Conservation (phyloP, 1,140 invertebrate species). For the Liolophura sinensis region DNA sequence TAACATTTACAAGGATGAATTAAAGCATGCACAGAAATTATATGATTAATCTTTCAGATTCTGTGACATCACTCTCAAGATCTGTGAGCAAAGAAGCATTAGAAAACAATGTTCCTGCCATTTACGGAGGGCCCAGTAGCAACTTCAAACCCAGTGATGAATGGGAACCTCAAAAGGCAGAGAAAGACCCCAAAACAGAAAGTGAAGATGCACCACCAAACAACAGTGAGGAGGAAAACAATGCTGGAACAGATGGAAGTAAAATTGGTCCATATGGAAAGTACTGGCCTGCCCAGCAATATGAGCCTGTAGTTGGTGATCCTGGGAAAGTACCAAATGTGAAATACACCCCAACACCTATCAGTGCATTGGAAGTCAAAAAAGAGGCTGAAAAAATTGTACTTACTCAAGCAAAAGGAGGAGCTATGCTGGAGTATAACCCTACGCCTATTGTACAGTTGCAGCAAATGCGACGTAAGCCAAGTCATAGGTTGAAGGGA, state of each 20-base stretch:
- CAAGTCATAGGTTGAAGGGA: neutral
- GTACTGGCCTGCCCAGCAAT: neutral
- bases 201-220: too few species aligned
- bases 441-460: constrained; percentile 68
- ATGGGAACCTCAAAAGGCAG: too few species aligned
- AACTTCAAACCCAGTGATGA: too few species aligned
- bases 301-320: constrained; percentile 4
- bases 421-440: constrained; percentile 66
- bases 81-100: too few species aligned
- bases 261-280: neutral
- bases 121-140: too few species aligned
- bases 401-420: constrained; percentile 35
- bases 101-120: too few species aligned
- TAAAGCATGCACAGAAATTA: too few species aligned
- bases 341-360: neutral
- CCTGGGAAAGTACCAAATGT: neutral
- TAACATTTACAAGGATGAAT: too few species aligned
- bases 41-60: too few species aligned
- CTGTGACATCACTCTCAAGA: too few species aligned
- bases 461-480: constrained; percentile 54
- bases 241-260: neutral
- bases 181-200: constrained; percentile 2
- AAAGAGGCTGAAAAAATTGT: neutral
- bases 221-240: neutral
- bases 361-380: neutral